Conservation (phyloP, 2,113 vertebrate species). For the Ailuropoda melanoleuca region DNA sequence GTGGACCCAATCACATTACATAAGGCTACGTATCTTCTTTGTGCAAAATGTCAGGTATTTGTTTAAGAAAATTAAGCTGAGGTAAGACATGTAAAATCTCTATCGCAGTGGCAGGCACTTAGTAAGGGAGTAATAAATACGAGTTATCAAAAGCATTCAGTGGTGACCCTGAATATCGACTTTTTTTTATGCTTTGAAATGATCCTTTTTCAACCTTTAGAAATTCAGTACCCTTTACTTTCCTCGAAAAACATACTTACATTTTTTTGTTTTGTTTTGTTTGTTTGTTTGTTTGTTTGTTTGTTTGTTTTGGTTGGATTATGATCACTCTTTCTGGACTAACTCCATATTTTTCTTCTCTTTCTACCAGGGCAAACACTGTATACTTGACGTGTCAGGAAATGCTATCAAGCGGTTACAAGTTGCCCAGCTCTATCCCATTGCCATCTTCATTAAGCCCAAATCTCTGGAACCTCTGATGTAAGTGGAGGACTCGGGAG, state of each 20-base stretch:
- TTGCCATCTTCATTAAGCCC: conserved; percentile 98
- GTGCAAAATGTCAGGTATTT: background rate
- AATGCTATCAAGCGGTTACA: conserved; percentile 98
- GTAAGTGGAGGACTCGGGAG: conserved; percentile 87
- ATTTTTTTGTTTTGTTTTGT: background rate
- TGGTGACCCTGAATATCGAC: background rate
- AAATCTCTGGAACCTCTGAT: conserved; percentile 95
- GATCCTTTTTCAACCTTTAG: background rate
- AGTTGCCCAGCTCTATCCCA: conserved; percentile 98
- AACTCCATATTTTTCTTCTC: conserved; percentile 60
- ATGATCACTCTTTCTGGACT: conserved; percentile 54
- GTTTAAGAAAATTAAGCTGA: conserved; percentile 10
- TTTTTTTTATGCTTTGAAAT: conserved; percentile 9
- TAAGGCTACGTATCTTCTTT: background rate
- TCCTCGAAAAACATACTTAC: background rate
- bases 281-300: background rate
- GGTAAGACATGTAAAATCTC: background rate
- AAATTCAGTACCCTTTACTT: background rate
- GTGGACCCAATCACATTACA: background rate
- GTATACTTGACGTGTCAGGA: conserved; percentile 98
- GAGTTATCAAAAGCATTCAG: background rate
- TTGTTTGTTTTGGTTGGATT: conserved; percentile 27
- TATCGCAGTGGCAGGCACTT: background rate
- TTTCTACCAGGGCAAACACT: conserved; percentile 95
- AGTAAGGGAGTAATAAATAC: background rate